Base-by-base conservation (phyloP, 2,797 vertebrate genomes). In the Masticophis lateralis region DNA sequence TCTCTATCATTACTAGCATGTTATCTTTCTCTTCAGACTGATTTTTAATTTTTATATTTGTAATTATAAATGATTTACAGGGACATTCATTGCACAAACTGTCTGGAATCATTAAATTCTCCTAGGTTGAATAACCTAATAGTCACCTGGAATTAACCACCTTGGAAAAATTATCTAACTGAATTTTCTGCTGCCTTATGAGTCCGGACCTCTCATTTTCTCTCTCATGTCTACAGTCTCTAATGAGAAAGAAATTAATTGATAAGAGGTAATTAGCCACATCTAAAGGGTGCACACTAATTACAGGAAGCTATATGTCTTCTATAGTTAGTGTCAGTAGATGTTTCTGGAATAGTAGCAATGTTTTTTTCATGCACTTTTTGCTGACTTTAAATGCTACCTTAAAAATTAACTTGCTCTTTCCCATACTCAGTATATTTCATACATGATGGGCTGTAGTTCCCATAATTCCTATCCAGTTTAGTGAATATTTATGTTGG, bases 21-120 rank as follows among this genome's bases (percentile, higher is more conserved):
- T 98, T 98, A 98, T 98, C 98, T 98, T 97, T 95, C 97, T 97
- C 96, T 97, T 98, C 98, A 98, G 98, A 97, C 97, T 95, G 98
- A 98, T 96, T 97, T 97, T 98, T 98, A 97, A 98, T 98, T 98
- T 98, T 98, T 98, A 98, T 98, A 96, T 97, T 97, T 97, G 97
- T 97, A 98, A 97, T 98, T 98, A 97, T 94, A 95, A 97, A 97
- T 98, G 98, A 99, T 98, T 98, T 97, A 98, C 97, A 95, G 97
- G 97, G 98, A 98, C 98, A 98, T 98, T 98, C 98, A 98, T 98
- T 95, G 98, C 98, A 97, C 93, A 92, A 97, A 97, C 98, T 97
- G 98, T 98, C 98, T 97, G 95, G 98, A 98, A 97, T 97, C 98
- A 99, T 99, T 98, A 99, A 98, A 98, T 98, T 98, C 97, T 97